Conservation (phyloP, 1,140 invertebrate genomes). For the Sitodiplosis mosellana region DNA sequence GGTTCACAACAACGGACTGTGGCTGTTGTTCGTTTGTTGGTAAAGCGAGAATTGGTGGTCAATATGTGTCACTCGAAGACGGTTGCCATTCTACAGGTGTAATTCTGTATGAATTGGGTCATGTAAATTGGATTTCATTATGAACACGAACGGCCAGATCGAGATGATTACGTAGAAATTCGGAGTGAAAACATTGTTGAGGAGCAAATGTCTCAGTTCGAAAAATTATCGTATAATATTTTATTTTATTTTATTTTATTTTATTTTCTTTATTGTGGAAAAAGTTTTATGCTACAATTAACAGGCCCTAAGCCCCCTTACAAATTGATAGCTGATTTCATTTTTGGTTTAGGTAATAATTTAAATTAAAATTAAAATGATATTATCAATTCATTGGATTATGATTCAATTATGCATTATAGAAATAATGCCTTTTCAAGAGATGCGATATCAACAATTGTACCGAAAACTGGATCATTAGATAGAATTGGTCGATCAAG, state of each 20-base stretch:
- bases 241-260: no score
- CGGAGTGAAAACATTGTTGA: slow-evolving; percentile 89
- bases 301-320: no score
- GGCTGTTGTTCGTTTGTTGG: slow-evolving; percentile 94
- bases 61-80: slow-evolving; percentile 95
- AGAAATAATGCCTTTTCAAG: slow-evolving; percentile 88
- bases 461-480: slow-evolving; percentile 50
- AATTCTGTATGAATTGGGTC: slow-evolving; percentile 81
- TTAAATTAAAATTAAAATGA: no score
- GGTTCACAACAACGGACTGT: slow-evolving; percentile 62
- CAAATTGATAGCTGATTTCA: no score
- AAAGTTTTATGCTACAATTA: no score
- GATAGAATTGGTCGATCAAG: slow-evolving; percentile 88
- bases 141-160: slow-evolving; percentile 86
- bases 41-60: slow-evolving; percentile 85
- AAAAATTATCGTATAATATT: slow-evolving; percentile 84
- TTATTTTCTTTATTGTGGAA: no score
- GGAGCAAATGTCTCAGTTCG: slow-evolving; percentile 97
- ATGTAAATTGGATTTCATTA: no score
- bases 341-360: no score
- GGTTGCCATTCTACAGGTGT: slow-evolving; percentile 99
- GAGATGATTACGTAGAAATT: slow-evolving; percentile 85
- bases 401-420: slow-evolving; percentile 97
- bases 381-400: no score
- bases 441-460: slow-evolving; percentile 72